Base-by-base conservation (phyloP, 2,113 vertebrate genomes). In the Zeus faber region DNA sequence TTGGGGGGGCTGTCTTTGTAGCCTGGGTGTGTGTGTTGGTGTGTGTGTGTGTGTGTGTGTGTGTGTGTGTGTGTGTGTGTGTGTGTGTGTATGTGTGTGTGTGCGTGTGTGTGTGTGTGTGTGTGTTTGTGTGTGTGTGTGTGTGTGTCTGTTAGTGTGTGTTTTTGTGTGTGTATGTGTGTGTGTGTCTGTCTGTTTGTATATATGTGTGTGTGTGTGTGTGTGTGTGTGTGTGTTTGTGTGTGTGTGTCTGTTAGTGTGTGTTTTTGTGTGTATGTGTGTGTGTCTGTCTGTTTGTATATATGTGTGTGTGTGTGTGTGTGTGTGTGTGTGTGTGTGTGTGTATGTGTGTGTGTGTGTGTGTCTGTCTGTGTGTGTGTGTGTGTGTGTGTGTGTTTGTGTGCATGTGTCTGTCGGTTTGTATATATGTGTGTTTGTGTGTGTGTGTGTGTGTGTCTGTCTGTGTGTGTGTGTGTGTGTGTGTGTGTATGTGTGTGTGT, bases 1-100 rank as follows among this genome's bases (percentile, higher is more conserved):
- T 71, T 67, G 68, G 64, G 68, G 64, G 60, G 58, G 70, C 73
- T 65, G 77, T 57, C 72, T 82, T 77, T 85, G 70, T 79, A 82
- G 77, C 74, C 16, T 44, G 70, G 51, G 67, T 60, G 55, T 46
- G 64, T 40, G 39, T 35, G 23, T 47, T 2, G 24, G 23, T 24
- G 21, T 25, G 53, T 54, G 33, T 14, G 49, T 70, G 70, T 5
- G 11, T 0, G 46, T 43, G 18, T 2, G 44, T 37, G 51, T 66
- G 62, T 45, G 11, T 49, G 47, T 17, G 23, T 16, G 13, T 49
- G 46, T 27, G 11, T 49, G 24, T 47, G 44, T 47, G 44, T 46
- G 31, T 40, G 20, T 40, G 27, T 20, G 45, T 27, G 2, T 43
- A 43, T 33, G 49, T 37, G 27, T 35, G 18, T 6, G 18, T 35